phyloP scores from a whole-genome alignment of 2,888 invertebrate genomes.

The Eupithecia subumbrata region DNA sequence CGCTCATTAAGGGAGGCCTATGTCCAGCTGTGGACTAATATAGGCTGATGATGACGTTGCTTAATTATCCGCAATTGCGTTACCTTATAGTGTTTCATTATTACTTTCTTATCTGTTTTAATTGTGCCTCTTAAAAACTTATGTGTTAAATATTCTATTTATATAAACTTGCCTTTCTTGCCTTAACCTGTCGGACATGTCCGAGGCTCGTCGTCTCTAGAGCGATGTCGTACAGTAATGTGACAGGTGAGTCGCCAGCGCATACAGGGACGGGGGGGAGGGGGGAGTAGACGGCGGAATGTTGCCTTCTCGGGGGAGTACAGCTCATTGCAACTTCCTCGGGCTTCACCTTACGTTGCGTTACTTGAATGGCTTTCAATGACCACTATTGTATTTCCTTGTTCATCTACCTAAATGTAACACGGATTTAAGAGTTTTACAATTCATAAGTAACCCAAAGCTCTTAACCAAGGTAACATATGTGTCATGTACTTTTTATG shows the following conservation, averaged over 20 bases:
- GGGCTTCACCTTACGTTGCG: background rate
- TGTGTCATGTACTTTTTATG: too few species aligned
- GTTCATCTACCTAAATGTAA: background rate
- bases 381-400: background rate
- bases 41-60: too few species aligned
- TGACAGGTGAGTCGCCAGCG: slow-evolving; percentile 44
- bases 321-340: background rate
- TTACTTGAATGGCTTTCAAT: background rate
- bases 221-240: slow-evolving; percentile 43
- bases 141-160: background rate
- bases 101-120: background rate
- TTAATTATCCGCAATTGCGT: background rate
- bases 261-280: background rate
- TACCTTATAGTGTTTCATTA: background rate
- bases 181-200: background rate
- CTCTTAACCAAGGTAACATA: too few species aligned
- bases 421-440: background rate
- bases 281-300: background rate
- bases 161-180: background rate
- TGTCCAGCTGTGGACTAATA: too few species aligned
- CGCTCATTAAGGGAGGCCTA: too few species aligned
- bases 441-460: too few species aligned
- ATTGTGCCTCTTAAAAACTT: background rate
- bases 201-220: slow-evolving; percentile 36
- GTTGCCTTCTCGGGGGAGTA: background rate